phyloP scores from a whole-genome alignment of 2,888 invertebrate genomes.

The Eupelmus urozonus region DNA sequence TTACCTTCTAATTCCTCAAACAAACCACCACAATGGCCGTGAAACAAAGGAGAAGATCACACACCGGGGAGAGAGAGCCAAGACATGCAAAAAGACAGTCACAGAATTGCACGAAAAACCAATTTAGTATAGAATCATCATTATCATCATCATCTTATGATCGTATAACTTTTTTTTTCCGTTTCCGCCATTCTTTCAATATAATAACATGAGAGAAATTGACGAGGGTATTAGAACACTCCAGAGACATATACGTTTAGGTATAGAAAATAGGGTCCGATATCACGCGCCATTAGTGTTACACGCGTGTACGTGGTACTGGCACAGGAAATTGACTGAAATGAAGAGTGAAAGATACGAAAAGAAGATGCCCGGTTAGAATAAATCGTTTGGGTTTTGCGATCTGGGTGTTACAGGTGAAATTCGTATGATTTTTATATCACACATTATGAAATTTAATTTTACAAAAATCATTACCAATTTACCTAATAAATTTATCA shows the following conservation, averaged over 20 bases:
- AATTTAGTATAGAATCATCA: conserved; percentile 34
- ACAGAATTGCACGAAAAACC: conserved; percentile 49
- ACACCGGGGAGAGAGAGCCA: conserved; percentile 41
- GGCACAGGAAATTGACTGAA: conserved; percentile 35
- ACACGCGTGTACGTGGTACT: no score
- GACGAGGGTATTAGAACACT: not conserved
- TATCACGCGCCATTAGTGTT: no score
- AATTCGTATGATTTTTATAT: not conserved
- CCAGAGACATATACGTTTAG: conserved; percentile 20
- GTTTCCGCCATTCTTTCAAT: conserved; percentile 13
- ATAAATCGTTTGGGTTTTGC: not conserved
- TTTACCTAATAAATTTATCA: no score
- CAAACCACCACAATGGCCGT: conserved; percentile 38
- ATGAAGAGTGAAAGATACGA: conserved; percentile 14
- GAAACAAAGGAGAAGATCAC: conserved; percentile 44
- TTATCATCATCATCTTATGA: conserved; percentile 16
- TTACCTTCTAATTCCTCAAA: conserved; percentile 57
- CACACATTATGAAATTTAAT: no score
- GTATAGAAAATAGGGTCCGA: no score
- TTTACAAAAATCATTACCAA: no score
- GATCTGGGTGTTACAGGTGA: not conserved
- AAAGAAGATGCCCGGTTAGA: conserved; percentile 5
- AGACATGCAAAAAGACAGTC: conserved; percentile 58
- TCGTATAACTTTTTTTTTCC: not conserved
- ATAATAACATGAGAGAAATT: not conserved